Evolutionary conservation across 2,113 vertebrate genomes (phyloP).

Genomic region (Leucopsar rothschildi): DNA sequence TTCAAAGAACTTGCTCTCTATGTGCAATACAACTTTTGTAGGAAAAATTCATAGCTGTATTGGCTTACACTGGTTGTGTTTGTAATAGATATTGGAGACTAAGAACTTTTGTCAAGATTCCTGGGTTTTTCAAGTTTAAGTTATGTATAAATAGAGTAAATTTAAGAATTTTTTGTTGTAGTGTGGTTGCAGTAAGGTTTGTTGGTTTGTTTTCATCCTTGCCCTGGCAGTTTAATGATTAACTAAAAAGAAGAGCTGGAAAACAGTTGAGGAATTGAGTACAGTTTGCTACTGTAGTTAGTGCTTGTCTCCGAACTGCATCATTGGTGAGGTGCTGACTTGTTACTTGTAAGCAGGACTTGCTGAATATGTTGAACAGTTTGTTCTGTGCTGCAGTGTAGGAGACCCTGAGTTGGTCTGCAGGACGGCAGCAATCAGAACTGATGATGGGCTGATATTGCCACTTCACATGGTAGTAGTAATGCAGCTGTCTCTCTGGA

Average conservation of each 20-base stretch:
- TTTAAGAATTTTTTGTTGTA: not conserved
- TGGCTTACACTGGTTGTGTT: not conserved
- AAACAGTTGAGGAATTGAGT: not conserved
- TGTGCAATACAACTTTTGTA: not conserved
- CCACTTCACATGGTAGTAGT: not conserved
- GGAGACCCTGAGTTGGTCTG: not conserved
- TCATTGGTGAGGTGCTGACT: not conserved
- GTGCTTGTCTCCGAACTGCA: not conserved
- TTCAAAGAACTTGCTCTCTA: not conserved
- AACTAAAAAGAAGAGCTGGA: not conserved
- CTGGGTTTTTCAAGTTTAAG: not conserved
- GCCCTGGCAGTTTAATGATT: not conserved
- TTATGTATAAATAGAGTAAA: not conserved
- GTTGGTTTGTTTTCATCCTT: not conserved
- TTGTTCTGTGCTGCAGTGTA: fast-evolving
- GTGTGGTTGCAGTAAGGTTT: not conserved
- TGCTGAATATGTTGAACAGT: not conserved
- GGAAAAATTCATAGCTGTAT: not conserved
- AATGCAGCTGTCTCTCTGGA: not conserved
- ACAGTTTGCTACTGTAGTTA: not conserved
- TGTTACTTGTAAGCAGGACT: not conserved
- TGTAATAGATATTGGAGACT: not conserved
- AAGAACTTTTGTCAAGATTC: not conserved
- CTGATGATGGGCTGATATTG: not conserved
- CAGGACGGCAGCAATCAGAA: not conserved